phyloP scores from a whole-genome alignment of 2,113 vertebrate species.

The Hyaena hyaena region DNA sequence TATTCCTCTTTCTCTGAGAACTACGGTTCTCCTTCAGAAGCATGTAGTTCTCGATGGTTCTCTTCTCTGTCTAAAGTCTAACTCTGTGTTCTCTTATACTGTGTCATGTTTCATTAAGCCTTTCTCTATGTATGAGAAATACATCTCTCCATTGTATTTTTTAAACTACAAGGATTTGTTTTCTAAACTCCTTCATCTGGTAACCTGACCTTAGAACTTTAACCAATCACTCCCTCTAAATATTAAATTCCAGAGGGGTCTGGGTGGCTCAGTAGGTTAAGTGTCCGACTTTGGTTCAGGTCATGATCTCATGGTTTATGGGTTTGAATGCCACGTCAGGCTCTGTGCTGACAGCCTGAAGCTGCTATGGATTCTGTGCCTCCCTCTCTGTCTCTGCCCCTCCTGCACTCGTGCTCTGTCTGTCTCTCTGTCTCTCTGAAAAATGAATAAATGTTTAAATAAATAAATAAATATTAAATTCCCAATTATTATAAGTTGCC shows the following conservation, averaged over 20 bases:
- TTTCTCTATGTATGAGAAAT: not conserved
- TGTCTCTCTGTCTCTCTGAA: too few species aligned
- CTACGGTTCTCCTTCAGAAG: not conserved
- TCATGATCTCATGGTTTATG: too few species aligned
- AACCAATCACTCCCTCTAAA: not conserved
- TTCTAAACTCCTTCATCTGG: not conserved
- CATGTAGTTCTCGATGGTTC: not conserved
- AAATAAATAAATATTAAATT: not conserved
- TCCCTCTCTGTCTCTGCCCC: too few species aligned
- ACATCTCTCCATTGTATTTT: not conserved
- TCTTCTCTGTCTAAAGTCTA: not conserved
- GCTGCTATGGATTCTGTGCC: too few species aligned
- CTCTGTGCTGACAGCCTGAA: too few species aligned
- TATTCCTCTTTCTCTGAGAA: not conserved
- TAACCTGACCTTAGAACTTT: not conserved
- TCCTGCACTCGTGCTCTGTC: too few species aligned
- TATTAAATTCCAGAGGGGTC: not conserved
- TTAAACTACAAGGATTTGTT: not conserved
- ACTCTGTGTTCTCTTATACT: not conserved
- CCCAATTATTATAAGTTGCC: not conserved
- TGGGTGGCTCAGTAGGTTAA: too few species aligned
- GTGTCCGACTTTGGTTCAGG: too few species aligned
- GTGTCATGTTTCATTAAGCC: not conserved
- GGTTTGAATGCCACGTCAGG: too few species aligned
- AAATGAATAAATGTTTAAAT: too few species aligned